Percentiles rank a stretch among this genome's conserved stretches.
Conservation (phyloP, 92 coral and sea anemone species). For the Palythoa heliodiscus region DNA sequence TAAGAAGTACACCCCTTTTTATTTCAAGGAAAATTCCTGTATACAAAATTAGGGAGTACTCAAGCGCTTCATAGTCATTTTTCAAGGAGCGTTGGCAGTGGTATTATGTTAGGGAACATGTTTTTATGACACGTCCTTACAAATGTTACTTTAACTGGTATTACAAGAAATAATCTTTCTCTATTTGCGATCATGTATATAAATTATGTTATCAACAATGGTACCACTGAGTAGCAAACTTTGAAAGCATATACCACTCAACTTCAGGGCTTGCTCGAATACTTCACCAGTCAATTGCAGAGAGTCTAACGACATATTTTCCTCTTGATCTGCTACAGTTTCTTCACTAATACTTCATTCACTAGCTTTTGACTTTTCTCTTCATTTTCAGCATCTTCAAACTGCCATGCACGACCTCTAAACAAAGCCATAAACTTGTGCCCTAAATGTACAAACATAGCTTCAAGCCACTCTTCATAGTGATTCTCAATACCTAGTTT, state of each 20-base stretch:
- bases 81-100: too few species aligned
- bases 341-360: too few species aligned
- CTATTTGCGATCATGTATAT: neutral
- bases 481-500: slow-evolving; percentile 64
- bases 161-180: too few species aligned
- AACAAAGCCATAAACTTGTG: slow-evolving; percentile 56
- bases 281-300: neutral
- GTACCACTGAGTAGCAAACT: neutral
- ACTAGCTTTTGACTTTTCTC: neutral
- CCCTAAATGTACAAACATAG: slow-evolving; percentile 76
- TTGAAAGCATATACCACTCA: neutral
- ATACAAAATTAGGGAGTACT: too few species aligned
- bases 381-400: slow-evolving; percentile 17
- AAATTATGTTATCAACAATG: neutral
- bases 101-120: too few species aligned
- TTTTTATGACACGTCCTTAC: neutral
- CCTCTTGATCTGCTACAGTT: too few species aligned
- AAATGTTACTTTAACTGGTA: too few species aligned
- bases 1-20: too few species aligned
- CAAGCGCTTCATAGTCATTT: too few species aligned
- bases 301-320: neutral
- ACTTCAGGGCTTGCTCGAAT: neutral
- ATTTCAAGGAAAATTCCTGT: too few species aligned
- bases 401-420: slow-evolving; percentile 71
- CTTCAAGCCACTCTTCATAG: slow-evolving; percentile 56